Percentiles rank a stretch among this genome's conserved stretches.
Conservation (phyloP, 2,888 invertebrate species). For the Troides aeacus region DNA sequence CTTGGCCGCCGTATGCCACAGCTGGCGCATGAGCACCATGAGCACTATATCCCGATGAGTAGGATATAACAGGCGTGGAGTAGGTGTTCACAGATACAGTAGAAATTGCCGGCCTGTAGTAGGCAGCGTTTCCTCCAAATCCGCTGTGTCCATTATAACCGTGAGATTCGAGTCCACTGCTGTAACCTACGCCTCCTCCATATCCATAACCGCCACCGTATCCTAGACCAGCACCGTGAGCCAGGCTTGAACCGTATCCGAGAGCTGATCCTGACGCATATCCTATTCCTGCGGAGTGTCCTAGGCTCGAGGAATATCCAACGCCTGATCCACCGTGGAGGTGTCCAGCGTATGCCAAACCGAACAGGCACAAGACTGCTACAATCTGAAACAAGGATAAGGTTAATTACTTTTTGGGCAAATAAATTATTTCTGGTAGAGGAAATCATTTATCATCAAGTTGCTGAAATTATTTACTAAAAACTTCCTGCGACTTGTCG, state of each 20-base stretch:
- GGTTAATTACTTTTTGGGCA: not conserved
- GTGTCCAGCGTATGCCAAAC: conserved; percentile 50
- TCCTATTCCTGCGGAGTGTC: conserved; percentile 38
- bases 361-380: conserved; percentile 51
- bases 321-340: conserved; percentile 41
- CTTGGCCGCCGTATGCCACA: conserved; percentile 38
- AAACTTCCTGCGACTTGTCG: not conserved
- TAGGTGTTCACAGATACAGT: conserved; percentile 14
- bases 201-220: conserved; percentile 8
- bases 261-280: conserved; percentile 40
- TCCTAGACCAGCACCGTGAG: conserved; percentile 12
- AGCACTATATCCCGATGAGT: conserved; percentile 34
- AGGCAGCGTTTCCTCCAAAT: conserved; percentile 34
- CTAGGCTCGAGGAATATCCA: conserved; percentile 27
- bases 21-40: conserved; percentile 36
- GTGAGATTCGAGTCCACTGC: not conserved
- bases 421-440: not conserved
- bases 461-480: not conserved
- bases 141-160: not conserved
- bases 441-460: not conserved
- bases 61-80: conserved; percentile 34
- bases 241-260: conserved; percentile 27
- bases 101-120: conserved; percentile 43
- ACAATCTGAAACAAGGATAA: conserved; percentile 44
- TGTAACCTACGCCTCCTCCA: not conserved